Evolutionary conservation across 2,113 vertebrate species (phyloP).

Genomic region (Pycnonotus jocosus): DNA sequence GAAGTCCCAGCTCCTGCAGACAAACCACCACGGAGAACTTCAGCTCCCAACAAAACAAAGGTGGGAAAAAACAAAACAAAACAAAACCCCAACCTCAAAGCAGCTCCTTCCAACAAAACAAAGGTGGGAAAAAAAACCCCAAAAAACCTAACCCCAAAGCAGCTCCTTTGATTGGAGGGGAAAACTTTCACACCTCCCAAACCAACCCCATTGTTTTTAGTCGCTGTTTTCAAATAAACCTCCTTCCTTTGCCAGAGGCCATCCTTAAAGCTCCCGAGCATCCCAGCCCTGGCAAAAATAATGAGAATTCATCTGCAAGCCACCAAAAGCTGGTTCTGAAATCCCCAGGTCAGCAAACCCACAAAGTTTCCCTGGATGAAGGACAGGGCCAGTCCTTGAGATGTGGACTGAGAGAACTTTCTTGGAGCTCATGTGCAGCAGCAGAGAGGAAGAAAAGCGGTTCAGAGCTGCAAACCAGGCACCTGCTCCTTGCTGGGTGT

Average conservation of each 20-base stretch:
- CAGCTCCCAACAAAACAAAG: not conserved
- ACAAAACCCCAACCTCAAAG: not conserved
- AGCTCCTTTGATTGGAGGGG: not conserved
- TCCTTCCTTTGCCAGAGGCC: not conserved
- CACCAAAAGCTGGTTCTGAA: not conserved
- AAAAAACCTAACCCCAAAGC: not conserved
- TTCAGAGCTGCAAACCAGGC: not conserved
- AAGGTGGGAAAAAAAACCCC: too few species aligned
- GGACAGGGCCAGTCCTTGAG: not conserved
- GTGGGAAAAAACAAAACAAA: too few species aligned
- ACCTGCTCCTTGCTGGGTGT: conserved; percentile 33
- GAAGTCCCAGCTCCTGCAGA: not conserved
- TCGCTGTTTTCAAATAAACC: not conserved
- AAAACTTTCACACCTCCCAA: not conserved
- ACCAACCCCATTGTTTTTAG: not conserved
- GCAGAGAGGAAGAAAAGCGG: not conserved
- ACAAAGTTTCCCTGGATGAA: not conserved
- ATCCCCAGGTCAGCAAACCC: not conserved
- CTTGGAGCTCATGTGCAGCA: not conserved
- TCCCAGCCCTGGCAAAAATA: not conserved
- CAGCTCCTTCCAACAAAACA: not conserved
- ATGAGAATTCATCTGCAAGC: not conserved
- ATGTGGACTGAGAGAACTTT: not conserved
- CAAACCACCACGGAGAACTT: not conserved
- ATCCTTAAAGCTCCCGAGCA: not conserved